Base-by-base conservation (phyloP, 2,797 vertebrate genomes). In the Rhynchotus rufescens region DNA sequence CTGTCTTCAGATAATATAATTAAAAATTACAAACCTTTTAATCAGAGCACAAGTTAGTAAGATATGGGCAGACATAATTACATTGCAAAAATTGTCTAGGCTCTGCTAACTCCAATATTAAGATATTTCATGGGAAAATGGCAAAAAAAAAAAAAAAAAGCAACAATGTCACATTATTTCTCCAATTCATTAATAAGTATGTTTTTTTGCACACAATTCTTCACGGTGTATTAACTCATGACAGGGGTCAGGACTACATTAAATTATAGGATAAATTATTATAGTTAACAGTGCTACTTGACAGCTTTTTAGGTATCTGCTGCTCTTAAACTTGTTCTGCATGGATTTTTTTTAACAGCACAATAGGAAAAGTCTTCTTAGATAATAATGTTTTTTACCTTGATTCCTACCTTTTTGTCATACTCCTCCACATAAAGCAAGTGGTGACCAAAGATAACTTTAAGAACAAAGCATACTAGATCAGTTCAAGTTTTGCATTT, bases 171-270 rank as follows among this genome's bases (percentile, higher is more conserved):
- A 98, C 83, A 93, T 98, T 98, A 98, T 97, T 97, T 95, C 97
- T 97, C 88, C 95, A 95, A 96, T 98, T 98, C 98, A 97, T 97
- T 98, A 98, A 97, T 97, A 98, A 98, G 97, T 97, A 93, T 97
- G 96, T 51, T 98, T 98, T 98, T 97, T 97, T 97, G 95, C 97
- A 96, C 96, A 98, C 96, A 95, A 95, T 97, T 98, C 97, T 98
- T 98, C 98, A 98, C 98, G 98, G 97, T 98, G 95, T 97, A 98
- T 98, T 99, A 99, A 98, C 98, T 98, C 97, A 97, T 98, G 97
- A 98, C 98, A 97, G 86, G 94, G 98, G 98, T 98, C 98, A 98
- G 95, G 97, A 97, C 98, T 98, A 98, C 97, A 96, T 98, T 98
- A 98, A 98, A 98, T 98, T 98, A 98, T 96, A 98, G 97, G 97